Evolutionary conservation across 2,113 vertebrate genomes (phyloP).

Genomic region (Malurus elegans): DNA sequence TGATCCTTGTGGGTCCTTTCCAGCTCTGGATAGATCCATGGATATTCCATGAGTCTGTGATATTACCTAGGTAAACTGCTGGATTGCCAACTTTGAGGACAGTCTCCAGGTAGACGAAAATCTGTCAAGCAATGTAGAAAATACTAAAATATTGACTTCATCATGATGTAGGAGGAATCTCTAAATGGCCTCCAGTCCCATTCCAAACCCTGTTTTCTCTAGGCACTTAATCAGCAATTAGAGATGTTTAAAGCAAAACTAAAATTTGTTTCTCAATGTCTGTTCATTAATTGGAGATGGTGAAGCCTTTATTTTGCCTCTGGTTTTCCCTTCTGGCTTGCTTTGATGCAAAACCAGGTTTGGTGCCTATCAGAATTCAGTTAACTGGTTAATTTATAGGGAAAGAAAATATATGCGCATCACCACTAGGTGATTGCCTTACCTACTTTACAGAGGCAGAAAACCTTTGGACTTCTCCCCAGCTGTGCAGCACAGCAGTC

Average conservation of each 20-base stretch:
- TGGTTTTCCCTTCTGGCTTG: neutral
- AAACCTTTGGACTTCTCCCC: neutral
- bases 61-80: neutral
- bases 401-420: neutral
- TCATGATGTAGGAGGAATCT: neutral
- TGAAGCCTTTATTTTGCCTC: neutral
- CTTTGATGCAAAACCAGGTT: neutral
- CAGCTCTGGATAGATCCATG: neutral
- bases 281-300: neutral
- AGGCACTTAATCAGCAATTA: neutral
- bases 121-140: neutral
- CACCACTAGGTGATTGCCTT: neutral
- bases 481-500: neutral
- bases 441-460: neutral
- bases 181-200: neutral
- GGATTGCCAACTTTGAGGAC: neutral
- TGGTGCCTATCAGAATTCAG: neutral
- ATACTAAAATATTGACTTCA: neutral
- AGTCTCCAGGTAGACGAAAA: neutral
- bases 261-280: neutral
- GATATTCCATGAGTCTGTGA: neutral
- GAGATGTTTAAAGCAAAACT: neutral
- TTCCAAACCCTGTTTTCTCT: neutral
- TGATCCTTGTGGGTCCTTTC: neutral
- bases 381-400: neutral